These are phyloP conservation scores for Ochropleura plecta DNA, from an alignment of 2,888 invertebrate species.

Conservation along the genomic window DNA sequence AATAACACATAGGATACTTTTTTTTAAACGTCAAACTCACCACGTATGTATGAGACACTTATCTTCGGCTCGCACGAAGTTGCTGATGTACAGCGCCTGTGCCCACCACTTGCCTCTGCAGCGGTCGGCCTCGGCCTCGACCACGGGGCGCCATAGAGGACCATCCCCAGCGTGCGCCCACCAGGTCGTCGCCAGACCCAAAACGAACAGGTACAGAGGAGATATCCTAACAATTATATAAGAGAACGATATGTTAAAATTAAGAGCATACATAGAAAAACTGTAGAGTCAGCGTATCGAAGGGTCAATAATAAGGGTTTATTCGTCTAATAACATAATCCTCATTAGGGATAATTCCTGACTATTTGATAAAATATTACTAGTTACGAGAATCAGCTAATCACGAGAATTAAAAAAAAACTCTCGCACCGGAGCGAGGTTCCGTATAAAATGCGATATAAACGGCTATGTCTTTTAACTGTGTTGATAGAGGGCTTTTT, in stretches of 20 bases:
- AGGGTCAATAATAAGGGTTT: background rate
- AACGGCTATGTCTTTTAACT: too few species aligned
- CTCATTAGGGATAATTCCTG: background rate
- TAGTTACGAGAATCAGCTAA: background rate
- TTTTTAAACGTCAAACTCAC: constrained; percentile 67
- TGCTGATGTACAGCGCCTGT: constrained; percentile 77
- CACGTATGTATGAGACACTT: constrained; percentile 80
- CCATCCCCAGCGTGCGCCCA: constrained; percentile 74
- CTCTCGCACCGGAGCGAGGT: too few species aligned
- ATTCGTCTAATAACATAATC: too few species aligned
- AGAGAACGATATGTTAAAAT: background rate
- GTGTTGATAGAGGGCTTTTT: too few species aligned
- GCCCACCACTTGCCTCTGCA: constrained; percentile 79
- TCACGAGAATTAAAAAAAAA: background rate
- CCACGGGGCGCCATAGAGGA: constrained; percentile 75
- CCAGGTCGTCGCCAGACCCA: constrained; percentile 77
- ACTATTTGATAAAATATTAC: background rate
- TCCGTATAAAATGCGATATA: too few species aligned
- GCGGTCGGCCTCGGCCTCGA: constrained; percentile 67
- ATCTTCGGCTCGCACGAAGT: constrained; percentile 73
- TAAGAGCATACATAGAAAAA: background rate
- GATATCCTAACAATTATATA: constrained; percentile 68
- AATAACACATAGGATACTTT: too few species aligned
- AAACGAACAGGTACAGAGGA: constrained; percentile 75
- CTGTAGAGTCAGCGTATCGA: background rate